These are phyloP conservation scores for Rhagonycha fulva DNA, from an alignment of 2,888 invertebrate genomes.

Conservation along the genomic window DNA sequence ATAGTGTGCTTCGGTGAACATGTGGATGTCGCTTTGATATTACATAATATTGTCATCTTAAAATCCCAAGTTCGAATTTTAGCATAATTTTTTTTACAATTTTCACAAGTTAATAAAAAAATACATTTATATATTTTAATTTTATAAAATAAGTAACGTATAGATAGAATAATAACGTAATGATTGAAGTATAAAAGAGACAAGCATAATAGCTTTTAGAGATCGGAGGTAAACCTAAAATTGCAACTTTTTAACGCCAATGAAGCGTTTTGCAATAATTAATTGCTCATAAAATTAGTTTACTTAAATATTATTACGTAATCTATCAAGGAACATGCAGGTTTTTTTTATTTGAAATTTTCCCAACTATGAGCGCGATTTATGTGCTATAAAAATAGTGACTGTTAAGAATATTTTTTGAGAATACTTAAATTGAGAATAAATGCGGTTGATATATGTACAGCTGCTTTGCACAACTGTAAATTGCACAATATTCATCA, in stretches of 20 bases:
- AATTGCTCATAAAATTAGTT: background rate
- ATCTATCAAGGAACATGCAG: background rate
- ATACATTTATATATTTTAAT: too few species aligned
- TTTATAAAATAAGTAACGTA: too few species aligned
- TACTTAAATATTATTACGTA: background rate
- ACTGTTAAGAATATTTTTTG: background rate
- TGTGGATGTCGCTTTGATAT: too few species aligned
- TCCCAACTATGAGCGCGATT: background rate
- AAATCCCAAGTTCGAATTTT: too few species aligned
- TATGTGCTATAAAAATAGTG: background rate
- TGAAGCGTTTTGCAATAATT: background rate
- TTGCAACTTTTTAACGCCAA: background rate
- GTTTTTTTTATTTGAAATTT: background rate
- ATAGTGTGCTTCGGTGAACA: too few species aligned
- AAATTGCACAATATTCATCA: constrained; percentile 35
- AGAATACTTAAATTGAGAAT: constrained; percentile 21
- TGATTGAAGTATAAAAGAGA: too few species aligned
- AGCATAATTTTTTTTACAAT: too few species aligned
- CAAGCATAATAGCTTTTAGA: too few species aligned
- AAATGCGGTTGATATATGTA: constrained; percentile 24
- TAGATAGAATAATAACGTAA: too few species aligned
- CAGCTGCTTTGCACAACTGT: constrained; percentile 28
- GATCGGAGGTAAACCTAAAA: background rate
- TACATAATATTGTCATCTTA: too few species aligned
- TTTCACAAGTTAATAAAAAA: too few species aligned